Base-by-base conservation (phyloP, 2,113 vertebrate species). In the Taurulus bubalis region DNA sequence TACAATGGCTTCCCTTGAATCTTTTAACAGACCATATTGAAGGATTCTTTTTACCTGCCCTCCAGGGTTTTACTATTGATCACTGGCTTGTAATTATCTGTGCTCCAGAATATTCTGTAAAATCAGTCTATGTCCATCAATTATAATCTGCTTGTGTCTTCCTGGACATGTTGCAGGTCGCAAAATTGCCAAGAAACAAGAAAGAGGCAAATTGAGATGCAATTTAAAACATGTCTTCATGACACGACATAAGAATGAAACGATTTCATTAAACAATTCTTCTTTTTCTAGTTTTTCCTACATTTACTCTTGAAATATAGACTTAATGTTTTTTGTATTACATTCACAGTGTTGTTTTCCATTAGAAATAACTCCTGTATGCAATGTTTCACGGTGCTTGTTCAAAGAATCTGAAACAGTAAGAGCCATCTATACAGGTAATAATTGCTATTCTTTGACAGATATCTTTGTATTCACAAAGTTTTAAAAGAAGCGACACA, bases 41-140 rank as follows among this genome's bases (percentile, higher is more conserved):
- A 11, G 7, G 45, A 49, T 66, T 80, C 10, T 66, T 53, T 69
- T 67, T 38, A n/a, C 15, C 38, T 75, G 10, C 32, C 14, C 71
- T 70, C 40, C 70, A 58, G 49, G 65, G 2, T 49, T 75, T 80
- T 34, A 47, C 36, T 34, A 28, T 62, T 65, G 38, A 82, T 79
- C 47, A 47, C 28, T 24, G 24, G 3, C 32, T 75, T 69, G 32
- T 51, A 59, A 68, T 67, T 77, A 1, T 58, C 28, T 59, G 22
- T 32, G 32, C 28, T 40, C n/a, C 34, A 74, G 15, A 28, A 38
- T 72, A 59, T 45, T 58, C 11, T 67, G 2, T 12, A 32, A 49
- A 15, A 79, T 55, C 16, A 62, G 32, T 42, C 24, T 42, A 36
- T 75, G 38, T 30, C 49, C 40, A 53, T 53, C 26, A 77, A 62